Base-by-base conservation (phyloP, 2,797 vertebrate species). In the Pseudopleuronectes americanus region DNA sequence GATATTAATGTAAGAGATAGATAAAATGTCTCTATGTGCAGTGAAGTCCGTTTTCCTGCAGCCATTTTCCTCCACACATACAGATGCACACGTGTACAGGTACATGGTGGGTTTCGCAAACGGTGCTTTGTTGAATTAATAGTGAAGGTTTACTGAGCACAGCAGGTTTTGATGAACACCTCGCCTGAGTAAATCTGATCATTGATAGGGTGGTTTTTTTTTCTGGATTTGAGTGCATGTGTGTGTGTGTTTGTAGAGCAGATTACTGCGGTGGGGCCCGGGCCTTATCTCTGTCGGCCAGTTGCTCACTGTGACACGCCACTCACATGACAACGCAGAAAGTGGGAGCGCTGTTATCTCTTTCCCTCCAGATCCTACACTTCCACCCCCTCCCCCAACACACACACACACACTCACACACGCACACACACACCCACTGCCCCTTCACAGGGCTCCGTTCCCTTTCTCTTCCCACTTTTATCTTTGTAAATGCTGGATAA, bases 261-360 rank as follows among this genome's bases (percentile, higher is more conserved):
- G 89, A 87, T 90, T 86, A 89, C 23, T 31, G 72, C n/a, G 56
- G 72, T 54, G 69, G 36, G 76, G 68, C 65, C 28, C 59, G 16
- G 64, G 52, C 48, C 71, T 80, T 87, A 90, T 90, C 89, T 84
- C 80, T 62, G 71, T 57, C 47, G 53, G 24, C 82, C 89, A 88
- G 85, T 80, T 62, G 69, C 79, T 85, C 47, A 31, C 48, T 69
- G 85, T 76, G 76, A 84, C 77, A 85, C 38, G 8, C 60, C 74
- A 64, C 67, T 85, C 81, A 86, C 79, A 86, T 84, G 79, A 82
- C 71, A 64, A 80, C 71, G 76, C 62, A 57, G 74, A 65, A 21
- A 67, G 74, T 62, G 84, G 73, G 66, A 60, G 72, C 0, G 59
- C 70, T n/a, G 63, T 90, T 92, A 92, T 92, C 88, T 87, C 72